Evolutionary conservation across 2,888 invertebrate species (phyloP), one percentile per base, ranked within the genome.

Genomic region (Cephus rjabovi): DNA sequence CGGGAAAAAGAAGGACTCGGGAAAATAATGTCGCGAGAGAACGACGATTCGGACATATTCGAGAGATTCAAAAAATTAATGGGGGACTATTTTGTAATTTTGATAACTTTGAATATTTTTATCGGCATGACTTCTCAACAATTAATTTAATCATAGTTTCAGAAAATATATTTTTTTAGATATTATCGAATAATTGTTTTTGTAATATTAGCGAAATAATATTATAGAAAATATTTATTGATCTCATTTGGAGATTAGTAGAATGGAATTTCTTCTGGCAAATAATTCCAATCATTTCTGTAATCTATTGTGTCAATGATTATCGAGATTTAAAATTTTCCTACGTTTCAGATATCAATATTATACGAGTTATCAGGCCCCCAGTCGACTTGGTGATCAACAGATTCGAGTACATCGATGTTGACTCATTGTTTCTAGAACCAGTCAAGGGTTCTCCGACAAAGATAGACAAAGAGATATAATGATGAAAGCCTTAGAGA

Each of bases 351-450:
- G 34, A 76, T 74, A 74, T 35, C 74, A 78, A 35, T 71, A 23
- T 30, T 23, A 40, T 40, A 15, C 11, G 56, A 75, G 34, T 56
- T 76, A 76, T 76, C 68, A 76, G 78, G 76, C 78, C 78, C 78
- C 78, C 78, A 71, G 76, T 56, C 35, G 56, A 73, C 15, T 75
- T 34, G 37, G 11, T 35, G 74, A 35, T 74, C 74, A 74, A 74
- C 74, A 74, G 12, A 12, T 74, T 74, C 74, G 33, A 33, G 74
- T 35, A 30, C 37, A 12, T 34, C 35, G 35, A 11, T 11, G 11
- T 34, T 34, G 34, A 34, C 34, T 34, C 23, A 56, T 56, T 23
- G 56, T 4, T 56, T 23, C 1, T 23, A 15, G 9, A 15, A 15
- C 23, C 56, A 15, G 37, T 56, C 15, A 56, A 15, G 15, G 15